Evolutionary conservation across 1,140 invertebrate genomes (phyloP).

Genomic region (Periplaneta americana): DNA sequence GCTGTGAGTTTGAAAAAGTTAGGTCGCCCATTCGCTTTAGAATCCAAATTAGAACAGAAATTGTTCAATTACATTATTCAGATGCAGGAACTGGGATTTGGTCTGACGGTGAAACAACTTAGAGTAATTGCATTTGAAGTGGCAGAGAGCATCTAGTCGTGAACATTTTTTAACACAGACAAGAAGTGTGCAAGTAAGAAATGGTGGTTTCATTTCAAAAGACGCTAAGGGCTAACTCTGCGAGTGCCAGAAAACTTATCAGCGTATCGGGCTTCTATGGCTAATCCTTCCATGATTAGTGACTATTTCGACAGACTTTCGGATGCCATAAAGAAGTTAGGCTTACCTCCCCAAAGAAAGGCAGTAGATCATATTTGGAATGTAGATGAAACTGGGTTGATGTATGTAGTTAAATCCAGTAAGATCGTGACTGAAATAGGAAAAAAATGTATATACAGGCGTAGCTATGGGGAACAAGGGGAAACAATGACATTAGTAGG

Average conservation of each 20-base stretch:
- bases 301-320: constrained; percentile 2
- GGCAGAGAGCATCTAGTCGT: too few relatives aligned
- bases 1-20: too few relatives aligned
- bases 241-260: constrained; percentile 9
- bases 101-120: too few relatives aligned
- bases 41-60: too few relatives aligned
- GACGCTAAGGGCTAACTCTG: neutral
- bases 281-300: neutral
- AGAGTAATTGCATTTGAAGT: too few relatives aligned
- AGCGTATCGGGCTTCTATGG: constrained; percentile 3
- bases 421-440: constrained; percentile 8
- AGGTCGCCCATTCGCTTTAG: too few relatives aligned
- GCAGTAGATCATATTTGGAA: neutral
- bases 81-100: too few relatives aligned
- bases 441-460: neutral
- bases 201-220: neutral
- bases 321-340: neutral
- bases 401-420: constrained; percentile 7
- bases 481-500: neutral
- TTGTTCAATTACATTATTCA: too few relatives aligned
- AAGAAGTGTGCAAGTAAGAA: too few relatives aligned
- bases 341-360: too few relatives aligned
- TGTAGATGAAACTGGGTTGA: constrained; percentile 7
- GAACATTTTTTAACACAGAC: too few relatives aligned
- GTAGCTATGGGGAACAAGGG: constrained; percentile 1